Percentiles rank a stretch among this genome's conserved stretches.
Conservation (phyloP, 2,888 invertebrate genomes). For the Cataglyphis albicans region DNA sequence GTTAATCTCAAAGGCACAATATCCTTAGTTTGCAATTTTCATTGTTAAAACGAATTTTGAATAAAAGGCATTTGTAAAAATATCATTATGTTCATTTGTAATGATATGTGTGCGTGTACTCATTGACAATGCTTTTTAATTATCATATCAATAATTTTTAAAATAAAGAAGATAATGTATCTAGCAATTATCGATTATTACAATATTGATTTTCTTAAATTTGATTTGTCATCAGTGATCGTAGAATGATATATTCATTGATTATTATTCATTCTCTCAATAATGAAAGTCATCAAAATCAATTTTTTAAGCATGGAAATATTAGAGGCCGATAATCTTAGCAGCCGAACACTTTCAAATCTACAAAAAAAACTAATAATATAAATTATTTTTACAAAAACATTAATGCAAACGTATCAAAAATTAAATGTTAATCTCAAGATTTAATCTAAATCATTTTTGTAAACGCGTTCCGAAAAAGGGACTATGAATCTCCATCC, state of each 20-base stretch:
- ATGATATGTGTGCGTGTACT: not conserved
- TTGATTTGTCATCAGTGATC: not conserved
- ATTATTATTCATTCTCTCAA: not conserved
- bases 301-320: not conserved
- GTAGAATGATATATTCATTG: not conserved
- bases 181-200: not conserved
- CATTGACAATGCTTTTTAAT: not conserved
- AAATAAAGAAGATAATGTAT: not conserved
- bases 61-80: not conserved
- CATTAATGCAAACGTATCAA: not conserved
- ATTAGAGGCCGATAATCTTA: not conserved
- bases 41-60: not conserved
- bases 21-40: not conserved
- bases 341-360: not conserved
- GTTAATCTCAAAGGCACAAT: constrained; percentile 51
- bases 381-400: not conserved
- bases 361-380: not conserved
- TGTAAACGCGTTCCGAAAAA: not conserved
- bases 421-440: constrained; percentile 23
- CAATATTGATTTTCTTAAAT: not conserved
- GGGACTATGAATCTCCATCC: not conserved
- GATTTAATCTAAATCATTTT: not conserved
- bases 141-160: not conserved
- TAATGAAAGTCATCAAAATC: not conserved
- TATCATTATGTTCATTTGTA: not conserved